Evolutionary conservation across 2,113 vertebrate genomes (phyloP).

Genomic region (Narcine bancroftii): DNA sequence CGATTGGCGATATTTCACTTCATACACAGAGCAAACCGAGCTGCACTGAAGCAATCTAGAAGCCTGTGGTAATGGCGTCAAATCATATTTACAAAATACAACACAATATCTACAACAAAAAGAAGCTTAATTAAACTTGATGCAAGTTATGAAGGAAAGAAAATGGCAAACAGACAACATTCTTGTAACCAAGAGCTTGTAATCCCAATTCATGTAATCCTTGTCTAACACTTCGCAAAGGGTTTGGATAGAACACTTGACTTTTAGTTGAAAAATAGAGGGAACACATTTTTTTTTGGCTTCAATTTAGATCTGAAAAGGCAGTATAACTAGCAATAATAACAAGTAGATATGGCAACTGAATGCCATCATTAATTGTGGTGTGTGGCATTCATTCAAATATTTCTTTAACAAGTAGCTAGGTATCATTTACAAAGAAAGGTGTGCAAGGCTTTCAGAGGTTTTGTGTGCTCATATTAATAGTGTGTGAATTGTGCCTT

Average conservation of each 20-base stretch:
- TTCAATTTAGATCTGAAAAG: conserved; percentile 25
- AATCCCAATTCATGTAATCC: conserved; percentile 7
- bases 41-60: conserved; percentile 57
- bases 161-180: conserved; percentile 80
- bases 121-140: conserved; percentile 92
- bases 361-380: not conserved
- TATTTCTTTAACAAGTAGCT: not conserved
- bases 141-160: conserved; percentile 98
- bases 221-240: not conserved
- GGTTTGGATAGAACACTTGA: not conserved
- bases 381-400: not conserved
- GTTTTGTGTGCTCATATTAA: conserved; percentile 13
- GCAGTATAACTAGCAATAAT: not conserved
- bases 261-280: not conserved
- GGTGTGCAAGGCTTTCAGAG: conserved; percentile 19
- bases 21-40: conserved; percentile 67
- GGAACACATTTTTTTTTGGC: not conserved
- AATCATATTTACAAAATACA: conserved; percentile 86
- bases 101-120: conserved; percentile 84
- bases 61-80: conserved; percentile 63
- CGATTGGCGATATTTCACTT: conserved; percentile 57
- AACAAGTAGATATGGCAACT: not conserved
- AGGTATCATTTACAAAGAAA: conserved; percentile 27
- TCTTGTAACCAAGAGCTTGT: conserved; percentile 62
- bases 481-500: conserved; percentile 18